These are phyloP conservation scores for Diachrysia chrysitis DNA, from an alignment of 2,888 invertebrate genomes.

Conservation along the genomic window DNA sequence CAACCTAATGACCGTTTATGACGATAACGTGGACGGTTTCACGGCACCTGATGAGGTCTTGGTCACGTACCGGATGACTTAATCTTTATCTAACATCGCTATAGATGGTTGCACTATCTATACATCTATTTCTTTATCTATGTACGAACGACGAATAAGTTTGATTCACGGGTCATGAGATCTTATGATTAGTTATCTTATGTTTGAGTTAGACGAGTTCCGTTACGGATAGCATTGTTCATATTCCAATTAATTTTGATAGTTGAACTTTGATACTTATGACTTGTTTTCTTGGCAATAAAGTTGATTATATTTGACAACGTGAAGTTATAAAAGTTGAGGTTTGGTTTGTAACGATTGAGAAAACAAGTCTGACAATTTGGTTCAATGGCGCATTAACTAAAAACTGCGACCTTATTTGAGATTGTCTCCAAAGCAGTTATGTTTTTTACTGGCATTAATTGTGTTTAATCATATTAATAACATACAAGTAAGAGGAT, in stretches of 20 bases:
- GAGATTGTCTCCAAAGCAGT: neutral
- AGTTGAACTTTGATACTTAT: conserved; percentile 43
- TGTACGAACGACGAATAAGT: conserved; percentile 38
- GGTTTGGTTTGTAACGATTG: neutral
- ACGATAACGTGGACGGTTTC: conserved; percentile 30
- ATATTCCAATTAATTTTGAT: conserved; percentile 52
- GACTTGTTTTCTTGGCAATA: conserved; percentile 31
- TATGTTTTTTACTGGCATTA: too few relatives aligned
- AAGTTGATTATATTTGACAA: conserved; percentile 33
- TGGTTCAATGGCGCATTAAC: neutral
- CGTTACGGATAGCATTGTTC: conserved; percentile 29
- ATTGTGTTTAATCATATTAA: too few relatives aligned
- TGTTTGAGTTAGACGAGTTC: conserved; percentile 48
- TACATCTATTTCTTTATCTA: conserved; percentile 28
- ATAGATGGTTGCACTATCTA: conserved; percentile 39
- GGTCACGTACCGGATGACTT: conserved; percentile 41
- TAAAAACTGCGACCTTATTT: neutral
- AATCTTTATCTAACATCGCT: conserved; percentile 45
- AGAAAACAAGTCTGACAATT: conserved; percentile 5
- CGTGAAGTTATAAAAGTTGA: conserved; percentile 13
- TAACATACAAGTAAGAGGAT: too few relatives aligned
- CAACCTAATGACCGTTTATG: conserved; percentile 35
- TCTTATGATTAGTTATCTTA: conserved; percentile 50
- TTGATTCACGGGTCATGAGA: conserved; percentile 49
- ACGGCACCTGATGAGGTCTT: conserved; percentile 30